Conservation (phyloP, 2,888 invertebrate genomes). For the Ditula angustiorana region DNA sequence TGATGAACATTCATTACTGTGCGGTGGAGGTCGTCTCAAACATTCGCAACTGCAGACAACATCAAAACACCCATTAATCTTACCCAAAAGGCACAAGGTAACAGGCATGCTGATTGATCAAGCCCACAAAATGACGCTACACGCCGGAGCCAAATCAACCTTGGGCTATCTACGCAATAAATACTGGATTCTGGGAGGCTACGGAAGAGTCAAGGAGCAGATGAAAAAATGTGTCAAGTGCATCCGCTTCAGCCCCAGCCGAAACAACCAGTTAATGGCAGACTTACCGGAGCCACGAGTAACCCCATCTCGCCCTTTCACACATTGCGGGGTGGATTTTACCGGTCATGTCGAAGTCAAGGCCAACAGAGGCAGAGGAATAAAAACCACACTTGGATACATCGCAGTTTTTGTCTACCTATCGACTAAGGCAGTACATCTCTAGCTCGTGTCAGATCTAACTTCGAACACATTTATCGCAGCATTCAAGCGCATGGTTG, state of each 20-base stretch:
- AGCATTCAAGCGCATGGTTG: conserved; percentile 38
- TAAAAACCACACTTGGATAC: conserved; percentile 25
- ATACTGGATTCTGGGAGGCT: conserved; percentile 33
- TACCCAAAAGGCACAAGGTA: not conserved
- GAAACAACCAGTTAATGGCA: conserved; percentile 30
- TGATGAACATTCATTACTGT: not conserved
- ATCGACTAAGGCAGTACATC: conserved; percentile 27
- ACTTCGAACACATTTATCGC: conserved; percentile 38
- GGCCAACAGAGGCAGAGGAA: conserved; percentile 19
- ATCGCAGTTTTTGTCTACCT: conserved; percentile 24
- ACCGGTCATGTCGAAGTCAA: conserved; percentile 31
- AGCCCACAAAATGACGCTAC: not conserved
- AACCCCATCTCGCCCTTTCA: conserved; percentile 24
- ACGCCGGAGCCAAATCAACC: not conserved
- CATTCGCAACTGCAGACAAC: not conserved
- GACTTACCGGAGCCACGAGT: conserved; percentile 25
- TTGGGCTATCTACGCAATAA: not conserved
- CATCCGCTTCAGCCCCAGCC: conserved; percentile 4
- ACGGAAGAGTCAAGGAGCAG: conserved; percentile 9
- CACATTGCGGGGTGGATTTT: conserved; percentile 32
- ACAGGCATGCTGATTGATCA: not conserved
- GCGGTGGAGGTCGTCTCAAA: not conserved
- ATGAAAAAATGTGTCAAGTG: conserved; percentile 23
- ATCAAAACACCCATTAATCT: not conserved
- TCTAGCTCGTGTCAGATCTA: conserved; percentile 34